Evolutionary conservation across 2,797 vertebrate species (phyloP), one percentile per base, ranked within the genome.

Genomic region (Sebastes oblongus): DNA sequence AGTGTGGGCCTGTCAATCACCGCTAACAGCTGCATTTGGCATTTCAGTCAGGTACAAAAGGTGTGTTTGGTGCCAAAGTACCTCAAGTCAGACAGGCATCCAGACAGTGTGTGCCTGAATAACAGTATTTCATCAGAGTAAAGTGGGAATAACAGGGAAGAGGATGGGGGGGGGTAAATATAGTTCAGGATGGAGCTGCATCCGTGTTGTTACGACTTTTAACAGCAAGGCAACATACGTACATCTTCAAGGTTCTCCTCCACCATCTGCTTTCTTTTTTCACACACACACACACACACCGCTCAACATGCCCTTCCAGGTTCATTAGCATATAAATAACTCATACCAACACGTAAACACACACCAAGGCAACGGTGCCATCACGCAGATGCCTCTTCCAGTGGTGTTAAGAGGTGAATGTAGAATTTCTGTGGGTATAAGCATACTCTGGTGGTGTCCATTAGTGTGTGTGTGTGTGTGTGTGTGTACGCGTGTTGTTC

Each of bases 301-400:
- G 34, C 86, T 85, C 84, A 66, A 84, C 81, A 58, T 59, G 74
- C 80, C 66, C 87, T 86, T 89, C 83, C 75, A 82, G 67, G 66
- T 81, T 84, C 82, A 94, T 93, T 91, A 88, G 90, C 89, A 93
- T 93, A 91, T 92, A 93, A 92, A 92, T 90, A 91, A 92, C 78
- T 88, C 78, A 78, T 72, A 78, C 72, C 88, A 85, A 89, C 81
- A 87, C 56, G 66, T 62, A 85, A 76, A 74, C 64, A 86, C 84
- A 85, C 70, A 77, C 67, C 1, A 55, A 77, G 60, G 75, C 77
- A 42, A 62, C 3, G 30, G 77, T 80, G 66, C 77, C 80, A 80
- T 83, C 70, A 82, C 77, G 81, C 83, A 66, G 46, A 84, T 72
- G 78, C 64, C 46, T 90, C 86, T 79, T 87, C 62, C 76, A 64